A percentile compares a stretch with the other conserved stretches of the same genome.
phyloP scores from a whole-genome alignment of 2,113 vertebrate genomes.

The Crotophaga sulcirostris region DNA sequence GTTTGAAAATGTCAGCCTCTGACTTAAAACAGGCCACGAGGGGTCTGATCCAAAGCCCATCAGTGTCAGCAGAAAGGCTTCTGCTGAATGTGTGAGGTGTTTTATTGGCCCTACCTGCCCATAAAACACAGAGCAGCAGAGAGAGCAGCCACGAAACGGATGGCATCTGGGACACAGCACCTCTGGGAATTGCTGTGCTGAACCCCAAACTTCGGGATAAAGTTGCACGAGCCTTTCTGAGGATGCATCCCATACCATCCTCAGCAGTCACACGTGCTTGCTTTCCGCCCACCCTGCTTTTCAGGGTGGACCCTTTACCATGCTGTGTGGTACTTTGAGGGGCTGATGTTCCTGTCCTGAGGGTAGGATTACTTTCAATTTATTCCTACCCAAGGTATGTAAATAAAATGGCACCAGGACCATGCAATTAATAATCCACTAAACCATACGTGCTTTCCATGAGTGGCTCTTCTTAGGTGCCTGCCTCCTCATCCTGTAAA shows the following conservation, averaged over 20 bases:
- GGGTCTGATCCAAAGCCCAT: background rate
- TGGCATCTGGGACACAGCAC: background rate
- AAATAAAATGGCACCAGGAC: background rate
- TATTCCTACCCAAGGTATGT: background rate
- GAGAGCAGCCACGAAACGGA: background rate
- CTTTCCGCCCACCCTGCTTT: background rate
- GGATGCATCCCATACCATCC: rapidly evolving
- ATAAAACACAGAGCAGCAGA: background rate
- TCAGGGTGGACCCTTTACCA: background rate
- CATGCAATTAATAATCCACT: background rate
- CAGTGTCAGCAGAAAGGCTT: background rate
- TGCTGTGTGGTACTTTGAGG: background rate
- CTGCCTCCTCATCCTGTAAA: background rate
- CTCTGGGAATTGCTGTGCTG: rapidly evolving
- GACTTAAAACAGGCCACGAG: background rate
- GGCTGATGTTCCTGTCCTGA: background rate
- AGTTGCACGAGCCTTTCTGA: background rate
- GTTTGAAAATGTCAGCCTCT: background rate
- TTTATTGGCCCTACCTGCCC: background rate
- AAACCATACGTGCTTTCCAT: rapidly evolving
- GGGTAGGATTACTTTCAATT: background rate
- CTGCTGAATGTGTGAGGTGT: background rate
- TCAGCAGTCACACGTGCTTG: rapidly evolving
- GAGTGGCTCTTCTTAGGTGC: background rate
- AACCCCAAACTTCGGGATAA: background rate